Base-by-base conservation (phyloP, 1,140 invertebrate species). In the Teleogryllus occipitalis region DNA sequence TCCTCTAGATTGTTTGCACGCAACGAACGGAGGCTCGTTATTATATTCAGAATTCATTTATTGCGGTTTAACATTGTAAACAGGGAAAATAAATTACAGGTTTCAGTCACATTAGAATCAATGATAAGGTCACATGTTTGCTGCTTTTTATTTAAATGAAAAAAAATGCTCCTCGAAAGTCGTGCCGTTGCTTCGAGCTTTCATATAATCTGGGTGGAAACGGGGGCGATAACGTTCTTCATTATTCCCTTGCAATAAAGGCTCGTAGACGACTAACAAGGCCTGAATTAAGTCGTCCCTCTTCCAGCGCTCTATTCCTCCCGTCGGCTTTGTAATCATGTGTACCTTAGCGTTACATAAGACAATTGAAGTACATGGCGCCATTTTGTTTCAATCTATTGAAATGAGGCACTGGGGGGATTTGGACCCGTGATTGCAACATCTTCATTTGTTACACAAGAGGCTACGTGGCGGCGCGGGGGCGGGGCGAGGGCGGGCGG, bases 321-420 rank as follows among this genome's bases (percentile, higher is more conserved):
- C 54, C 54, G 54, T 14, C 54, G 54, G 54, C 54, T 65, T 65
- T 65, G 54, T 65, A 65, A 65, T 65, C 54, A 65, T 65, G 54
- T 65, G 54, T 65, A 65, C 54, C 54, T 65, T 65, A 18, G 54
- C 54, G 54, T 65, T 65, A 65, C 54, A 65, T 65, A 65, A 65
- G 54, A 65, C 54, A 65, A 65, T 65, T 65, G 54, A 65, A 65
- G 54, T 65, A 65, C 54, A 65, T 18, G 54, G 18, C 54, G 54
- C 54, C 54, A 65, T 65, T 65, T 65, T 65, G 54, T 65, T 65
- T 65, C 54, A 65, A 65, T 65, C 54, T 65, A 65, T 65, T 65
- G 54, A 65, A 65, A 65, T 18, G 54, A 65, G 54, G 18, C 54
- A 65, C 54, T 14, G 18, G 54, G 54, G 54, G 54, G 54, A 65